phyloP scores from a whole-genome alignment of 2,888 invertebrate genomes.

The Yponomeuta plumbellus region DNA sequence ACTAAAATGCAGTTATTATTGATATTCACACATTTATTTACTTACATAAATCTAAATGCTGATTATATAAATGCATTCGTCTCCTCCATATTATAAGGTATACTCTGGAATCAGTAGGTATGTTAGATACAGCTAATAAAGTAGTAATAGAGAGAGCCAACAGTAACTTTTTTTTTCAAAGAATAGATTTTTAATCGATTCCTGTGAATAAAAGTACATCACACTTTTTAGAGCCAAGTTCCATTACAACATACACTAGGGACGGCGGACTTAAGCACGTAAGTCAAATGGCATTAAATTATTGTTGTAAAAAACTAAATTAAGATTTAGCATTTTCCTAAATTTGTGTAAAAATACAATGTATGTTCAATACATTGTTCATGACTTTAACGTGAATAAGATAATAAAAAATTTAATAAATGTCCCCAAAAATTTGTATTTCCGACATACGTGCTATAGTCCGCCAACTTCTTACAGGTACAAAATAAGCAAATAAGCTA shows the following conservation, averaged over 20 bases:
- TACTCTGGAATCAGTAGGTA: neutral
- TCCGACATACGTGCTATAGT: no score
- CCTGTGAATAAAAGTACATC: neutral
- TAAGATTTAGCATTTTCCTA: no score
- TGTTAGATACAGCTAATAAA: neutral
- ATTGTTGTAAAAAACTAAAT: no score
- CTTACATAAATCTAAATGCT: constrained; percentile 10
- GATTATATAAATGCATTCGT: constrained; percentile 14
- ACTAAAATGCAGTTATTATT: neutral
- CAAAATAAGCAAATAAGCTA: constrained; percentile 7
- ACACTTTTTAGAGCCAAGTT: neutral
- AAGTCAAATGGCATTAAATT: no score
- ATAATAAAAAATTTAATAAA: no score
- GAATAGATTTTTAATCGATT: no score
- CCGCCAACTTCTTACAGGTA: neutral
- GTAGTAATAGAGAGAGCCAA: constrained; percentile 1
- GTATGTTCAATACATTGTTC: no score
- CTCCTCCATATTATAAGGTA: neutral
- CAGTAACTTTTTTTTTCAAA: neutral
- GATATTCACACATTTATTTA: constrained; percentile 8
- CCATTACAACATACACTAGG: neutral
- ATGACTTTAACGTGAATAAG: no score
- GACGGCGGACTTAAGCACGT: no score
- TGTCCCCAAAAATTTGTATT: no score
- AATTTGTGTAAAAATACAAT: no score